Conservation (phyloP, 1,140 invertebrate species). For the Hestina assimilis region DNA sequence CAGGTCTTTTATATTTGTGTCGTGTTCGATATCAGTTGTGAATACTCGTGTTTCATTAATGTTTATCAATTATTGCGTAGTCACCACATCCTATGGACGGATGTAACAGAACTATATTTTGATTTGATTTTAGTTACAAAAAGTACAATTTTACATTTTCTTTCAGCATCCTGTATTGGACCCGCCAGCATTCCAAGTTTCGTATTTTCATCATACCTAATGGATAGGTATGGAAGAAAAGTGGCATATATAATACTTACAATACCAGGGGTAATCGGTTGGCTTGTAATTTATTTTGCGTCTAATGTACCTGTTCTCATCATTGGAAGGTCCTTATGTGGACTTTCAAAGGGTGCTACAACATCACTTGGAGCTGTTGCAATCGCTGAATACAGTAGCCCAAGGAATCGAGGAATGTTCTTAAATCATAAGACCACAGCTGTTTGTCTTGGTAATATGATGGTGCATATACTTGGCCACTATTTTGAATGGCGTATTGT, state of each 20-base stretch:
- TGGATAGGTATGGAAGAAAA: slow-evolving; percentile 50
- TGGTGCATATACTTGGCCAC: slow-evolving; percentile 32
- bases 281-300: slow-evolving; percentile 49
- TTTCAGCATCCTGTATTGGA: slow-evolving; percentile 53
- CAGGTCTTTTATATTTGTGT: too few species aligned
- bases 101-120: too few species aligned
- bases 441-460: slow-evolving; percentile 30
- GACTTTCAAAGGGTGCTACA: slow-evolving; percentile 45
- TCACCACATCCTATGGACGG: too few species aligned
- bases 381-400: slow-evolving; percentile 26
- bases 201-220: slow-evolving; percentile 43
- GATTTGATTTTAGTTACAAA: too few species aligned
- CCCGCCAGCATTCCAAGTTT: slow-evolving; percentile 48
- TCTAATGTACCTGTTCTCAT: slow-evolving; percentile 36
- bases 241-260: slow-evolving; percentile 36
- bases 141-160: too few species aligned
- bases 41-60: too few species aligned
- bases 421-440: slow-evolving; percentile 34
- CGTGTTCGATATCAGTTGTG: too few species aligned
- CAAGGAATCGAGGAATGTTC: slow-evolving; percentile 40
- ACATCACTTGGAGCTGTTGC: slow-evolving; percentile 40
- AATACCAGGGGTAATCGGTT: slow-evolving; percentile 46
- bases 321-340: slow-evolving; percentile 44
- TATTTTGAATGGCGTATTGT: slow-evolving; percentile 40
- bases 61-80: too few species aligned